phyloP scores from a whole-genome alignment of 1,140 invertebrate genomes.

The Carcinoscorpius rotundicauda region DNA sequence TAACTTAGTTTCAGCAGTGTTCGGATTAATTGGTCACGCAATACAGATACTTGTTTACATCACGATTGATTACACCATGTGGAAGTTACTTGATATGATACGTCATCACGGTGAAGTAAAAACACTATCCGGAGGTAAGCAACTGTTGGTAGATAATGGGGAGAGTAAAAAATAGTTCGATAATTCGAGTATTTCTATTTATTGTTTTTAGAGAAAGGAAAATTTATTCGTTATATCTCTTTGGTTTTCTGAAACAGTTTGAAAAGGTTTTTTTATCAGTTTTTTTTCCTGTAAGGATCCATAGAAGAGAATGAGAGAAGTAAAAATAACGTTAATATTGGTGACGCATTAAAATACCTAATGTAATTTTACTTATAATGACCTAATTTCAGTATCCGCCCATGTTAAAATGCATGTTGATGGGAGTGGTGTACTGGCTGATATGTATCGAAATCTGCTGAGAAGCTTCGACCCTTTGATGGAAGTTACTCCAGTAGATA shows the following conservation, averaged over 20 bases:
- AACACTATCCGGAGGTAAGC: conserved; percentile 20
- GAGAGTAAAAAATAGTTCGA: too few relatives aligned
- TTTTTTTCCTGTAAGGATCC: too few relatives aligned
- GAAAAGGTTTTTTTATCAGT: too few relatives aligned
- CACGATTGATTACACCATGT: conserved; percentile 29
- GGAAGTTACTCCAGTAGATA: conserved; percentile 24
- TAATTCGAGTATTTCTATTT: too few relatives aligned
- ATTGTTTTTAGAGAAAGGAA: too few relatives aligned
- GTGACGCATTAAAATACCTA: too few relatives aligned
- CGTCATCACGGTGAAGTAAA: conserved; percentile 26
- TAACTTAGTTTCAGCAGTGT: conserved; percentile 24
- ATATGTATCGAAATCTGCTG: conserved; percentile 32
- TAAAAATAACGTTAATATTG: too few relatives aligned
- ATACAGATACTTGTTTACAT: conserved; percentile 33
- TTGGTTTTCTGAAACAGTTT: too few relatives aligned
- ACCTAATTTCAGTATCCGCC: conserved; percentile 15
- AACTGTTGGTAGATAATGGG: too few relatives aligned
- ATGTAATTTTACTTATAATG: too few relatives aligned
- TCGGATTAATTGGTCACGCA: conserved; percentile 24
- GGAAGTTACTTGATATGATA: conserved; percentile 29
- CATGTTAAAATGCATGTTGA: conserved; percentile 31
- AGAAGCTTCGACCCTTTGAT: conserved; percentile 30
- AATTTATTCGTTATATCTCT: too few relatives aligned
- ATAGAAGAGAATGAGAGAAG: too few relatives aligned
- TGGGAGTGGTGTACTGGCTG: conserved; percentile 30